Evolutionary conservation across 1,140 invertebrate species (phyloP), one percentile per base, ranked within the genome.

Genomic region (Dinothrombium tinctorium): DNA sequence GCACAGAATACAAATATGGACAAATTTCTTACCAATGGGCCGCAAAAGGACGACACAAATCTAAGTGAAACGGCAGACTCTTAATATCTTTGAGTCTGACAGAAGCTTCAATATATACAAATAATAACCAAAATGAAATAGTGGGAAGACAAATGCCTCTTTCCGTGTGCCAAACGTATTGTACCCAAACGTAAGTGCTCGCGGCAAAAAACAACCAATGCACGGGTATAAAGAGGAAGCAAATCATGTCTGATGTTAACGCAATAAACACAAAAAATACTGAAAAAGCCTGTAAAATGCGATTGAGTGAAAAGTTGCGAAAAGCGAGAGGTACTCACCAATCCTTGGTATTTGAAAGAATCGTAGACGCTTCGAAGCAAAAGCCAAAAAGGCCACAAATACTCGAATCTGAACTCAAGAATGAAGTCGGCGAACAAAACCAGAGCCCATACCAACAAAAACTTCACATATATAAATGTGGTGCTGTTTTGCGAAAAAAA

Each of bases 121-220:
- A 87, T 50, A 89, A 64, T 57, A 89, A 69, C 79, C 87, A 95
- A 49, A 94, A 64, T 53, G 83, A 76, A 53, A 90, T 75, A 51
- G 87, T 92, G 39, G 86, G 84, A 59, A 89, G 67, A 67, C 83
- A 94, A 49, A 90, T 73, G 51, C 84, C 83, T 65, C 79, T 76
- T 60, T 86, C 83, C 72, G 86, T 89, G 61, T 92, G 83, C 84
- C 89, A 94, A 47, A 92, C 81, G 63, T 89, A 94, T 62, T 96
- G 89, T 51, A 95, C 81, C 89, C 89, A 95, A 43, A 96, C 86
- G 61, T 95, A 95, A 51, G 86, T 94, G 64, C 86, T 92, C 48
- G 90, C 89, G 49, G 81, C 78, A 62, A 96, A 95, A 60, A 94
- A 90, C 53, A 94, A 68, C 77, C 86, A 94, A 59, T 94, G 83